Evolutionary conservation across 1,140 invertebrate species (phyloP).

Genomic region (Panagrolaimus sp.): DNA sequence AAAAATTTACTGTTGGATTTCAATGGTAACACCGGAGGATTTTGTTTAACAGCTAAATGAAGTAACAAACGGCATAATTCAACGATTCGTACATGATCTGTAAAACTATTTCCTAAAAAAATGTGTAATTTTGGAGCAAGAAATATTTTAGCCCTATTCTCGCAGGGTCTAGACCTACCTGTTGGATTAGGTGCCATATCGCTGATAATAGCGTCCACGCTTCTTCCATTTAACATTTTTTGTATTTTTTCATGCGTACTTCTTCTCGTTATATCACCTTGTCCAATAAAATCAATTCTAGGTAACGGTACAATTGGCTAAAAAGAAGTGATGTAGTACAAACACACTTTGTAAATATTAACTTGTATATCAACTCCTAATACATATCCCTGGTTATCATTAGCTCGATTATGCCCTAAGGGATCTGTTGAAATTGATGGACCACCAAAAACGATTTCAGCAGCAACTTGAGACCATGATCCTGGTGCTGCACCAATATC

Average conservation of each 20-base stretch:
- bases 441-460: conserved; percentile 61
- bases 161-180: too few relatives aligned
- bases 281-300: conserved; percentile 74
- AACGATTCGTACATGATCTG: conserved; percentile 31
- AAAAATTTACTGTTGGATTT: conserved; percentile 56
- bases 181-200: conserved; percentile 93
- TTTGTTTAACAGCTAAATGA: conserved; percentile 57
- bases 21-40: conserved; percentile 21
- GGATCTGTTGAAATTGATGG: too few relatives aligned
- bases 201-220: conserved; percentile 76
- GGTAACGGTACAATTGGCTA: conserved; percentile 71
- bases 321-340: conserved; percentile 61
- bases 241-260: conserved; percentile 59
- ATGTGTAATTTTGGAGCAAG: too few relatives aligned
- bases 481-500: conserved; percentile 91
- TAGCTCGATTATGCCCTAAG: not conserved
- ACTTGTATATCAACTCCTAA: conserved; percentile 38
- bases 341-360: not conserved
- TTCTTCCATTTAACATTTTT: conserved; percentile 64
- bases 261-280: conserved; percentile 61
- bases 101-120: conserved; percentile 12
- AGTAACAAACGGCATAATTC: conserved; percentile 28
- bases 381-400: conserved; percentile 20
- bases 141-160: too few relatives aligned
- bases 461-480: conserved; percentile 84